Conservation (phyloP, 2,888 invertebrate species). For the Omphaloscelis lunosa region DNA sequence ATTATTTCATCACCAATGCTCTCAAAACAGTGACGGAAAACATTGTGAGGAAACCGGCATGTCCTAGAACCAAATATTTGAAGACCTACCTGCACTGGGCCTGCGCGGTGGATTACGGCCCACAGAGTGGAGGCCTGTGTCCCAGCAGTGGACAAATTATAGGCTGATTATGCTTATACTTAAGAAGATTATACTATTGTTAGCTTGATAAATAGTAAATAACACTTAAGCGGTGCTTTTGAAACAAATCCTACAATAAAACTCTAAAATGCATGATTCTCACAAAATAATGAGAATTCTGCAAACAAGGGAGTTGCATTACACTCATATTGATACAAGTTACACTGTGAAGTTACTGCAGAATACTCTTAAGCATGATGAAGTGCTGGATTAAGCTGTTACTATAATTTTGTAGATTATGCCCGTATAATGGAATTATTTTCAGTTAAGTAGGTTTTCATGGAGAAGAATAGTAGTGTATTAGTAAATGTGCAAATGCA, state of each 20-base stretch:
- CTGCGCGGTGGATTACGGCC: too few species aligned
- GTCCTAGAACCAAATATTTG: too few species aligned
- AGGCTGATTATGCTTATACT: too few species aligned
- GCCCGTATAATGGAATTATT: conserved; percentile 47
- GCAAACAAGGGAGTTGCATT: conserved; percentile 36
- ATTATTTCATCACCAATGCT: too few species aligned
- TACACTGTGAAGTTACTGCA: conserved; percentile 22
- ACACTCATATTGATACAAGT: conserved; percentile 40
- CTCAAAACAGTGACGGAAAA: too few species aligned
- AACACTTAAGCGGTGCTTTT: conserved; percentile 1
- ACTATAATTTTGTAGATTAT: conserved; percentile 58
- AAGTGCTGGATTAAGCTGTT: conserved; percentile 52
- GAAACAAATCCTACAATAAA: conserved; percentile 21
- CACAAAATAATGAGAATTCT: conserved; percentile 14
- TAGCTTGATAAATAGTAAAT: background rate
- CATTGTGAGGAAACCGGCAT: too few species aligned
- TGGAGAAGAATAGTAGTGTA: background rate
- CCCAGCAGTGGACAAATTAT: too few species aligned
- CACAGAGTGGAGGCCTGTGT: too few species aligned
- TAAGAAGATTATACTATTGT: background rate
- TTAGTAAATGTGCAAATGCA: background rate
- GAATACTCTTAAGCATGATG: conserved; percentile 56
- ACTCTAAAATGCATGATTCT: conserved; percentile 24
- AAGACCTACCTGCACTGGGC: too few species aligned
- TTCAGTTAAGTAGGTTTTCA: conserved; percentile 44